These are phyloP conservation scores for Petrosia ficiformis DNA, from an alignment of 37 sponge, comb jelly and placozoan species.

Conservation along the genomic window DNA sequence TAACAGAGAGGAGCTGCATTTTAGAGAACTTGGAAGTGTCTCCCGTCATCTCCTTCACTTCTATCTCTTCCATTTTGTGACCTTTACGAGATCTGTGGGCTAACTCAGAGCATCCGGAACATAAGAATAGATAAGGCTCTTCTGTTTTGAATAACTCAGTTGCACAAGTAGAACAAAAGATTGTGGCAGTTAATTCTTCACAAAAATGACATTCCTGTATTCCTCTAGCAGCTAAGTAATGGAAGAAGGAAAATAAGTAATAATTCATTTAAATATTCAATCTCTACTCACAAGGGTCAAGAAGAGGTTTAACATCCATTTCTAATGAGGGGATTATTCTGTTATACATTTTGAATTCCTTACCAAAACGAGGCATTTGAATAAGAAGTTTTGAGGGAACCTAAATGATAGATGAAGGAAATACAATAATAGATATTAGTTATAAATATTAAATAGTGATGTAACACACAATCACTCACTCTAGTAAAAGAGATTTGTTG, in stretches of 20 bases:
- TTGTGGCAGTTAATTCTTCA: background rate
- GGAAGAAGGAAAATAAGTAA: background rate
- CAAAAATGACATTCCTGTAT: background rate
- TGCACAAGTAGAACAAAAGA: background rate
- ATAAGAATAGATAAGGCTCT: background rate
- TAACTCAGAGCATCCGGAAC: conserved; percentile 1
- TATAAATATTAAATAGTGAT: background rate
- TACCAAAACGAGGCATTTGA: conserved; percentile 94
- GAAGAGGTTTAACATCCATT: conserved; percentile 33
- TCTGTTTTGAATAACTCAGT: background rate
- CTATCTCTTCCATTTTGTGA: background rate
- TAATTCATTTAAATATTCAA: too few relatives aligned
- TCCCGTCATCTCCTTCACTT: background rate
- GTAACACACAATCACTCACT: background rate
- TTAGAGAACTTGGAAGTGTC: background rate
- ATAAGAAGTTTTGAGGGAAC: conserved; percentile 64
- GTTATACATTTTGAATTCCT: conserved; percentile 78
- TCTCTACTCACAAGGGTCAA: background rate
- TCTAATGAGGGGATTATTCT: conserved; percentile 70
- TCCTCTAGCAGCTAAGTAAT: background rate
- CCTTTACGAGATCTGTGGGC: conserved; percentile 5
- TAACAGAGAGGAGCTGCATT: conserved; percentile 85
- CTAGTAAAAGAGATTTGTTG: conserved; percentile 64
- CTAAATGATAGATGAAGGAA: conserved; percentile 20
- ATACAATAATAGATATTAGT: too few relatives aligned